Base-by-base conservation (phyloP, 2,797 vertebrate species). In the Notamacropus eugenii region DNA sequence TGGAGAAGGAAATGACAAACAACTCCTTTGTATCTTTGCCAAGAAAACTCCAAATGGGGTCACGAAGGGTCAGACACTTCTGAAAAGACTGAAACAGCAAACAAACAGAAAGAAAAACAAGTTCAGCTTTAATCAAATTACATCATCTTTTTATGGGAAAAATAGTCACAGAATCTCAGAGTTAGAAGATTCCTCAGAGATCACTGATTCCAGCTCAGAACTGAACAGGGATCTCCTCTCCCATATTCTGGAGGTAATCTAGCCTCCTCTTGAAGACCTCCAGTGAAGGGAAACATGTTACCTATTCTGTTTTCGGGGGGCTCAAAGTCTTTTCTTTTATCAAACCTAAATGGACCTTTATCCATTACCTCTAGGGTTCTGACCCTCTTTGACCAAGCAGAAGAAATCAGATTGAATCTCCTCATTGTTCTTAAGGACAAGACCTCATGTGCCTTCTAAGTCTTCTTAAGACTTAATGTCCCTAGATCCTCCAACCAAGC, bases 371-470 rank as follows among this genome's bases (percentile, higher is more conserved):
- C 10, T 50, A 27, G 74, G 31, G 40, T 50, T 87, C n/a, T 87
- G 40, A 2, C 19, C 67, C n/a, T 0, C n/a, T 22, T 3, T 0
- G 5, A 1, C 16, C 5, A 40, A 82, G n/a, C 22, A 87, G 40
- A 27, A 87, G 40, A 50, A 87, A 50, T 87, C 40, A 11, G 28
- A 87, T 46, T 10, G 3, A 24, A 50, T 87, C 50, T 50, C 14
- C 8, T 3, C 8, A 10, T 50, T 46, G 10, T 87, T 50, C 9
- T 50, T 28, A 40, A 87, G 22, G 24, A 46, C 29, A 46, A 74
- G 5, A 46, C 74, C 16, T 87, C 24, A 46, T 50, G 74, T 46
- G 14, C 8, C 24, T 50, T 9, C 24, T 46, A 46, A 46, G 24
- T 50, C 3, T 27, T 46, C 8, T 82, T 24, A 19, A 4, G 40